These are phyloP conservation scores for Chaenocephalus aceratus DNA, from an alignment of 2,113 vertebrate species.

Conservation along the genomic window DNA sequence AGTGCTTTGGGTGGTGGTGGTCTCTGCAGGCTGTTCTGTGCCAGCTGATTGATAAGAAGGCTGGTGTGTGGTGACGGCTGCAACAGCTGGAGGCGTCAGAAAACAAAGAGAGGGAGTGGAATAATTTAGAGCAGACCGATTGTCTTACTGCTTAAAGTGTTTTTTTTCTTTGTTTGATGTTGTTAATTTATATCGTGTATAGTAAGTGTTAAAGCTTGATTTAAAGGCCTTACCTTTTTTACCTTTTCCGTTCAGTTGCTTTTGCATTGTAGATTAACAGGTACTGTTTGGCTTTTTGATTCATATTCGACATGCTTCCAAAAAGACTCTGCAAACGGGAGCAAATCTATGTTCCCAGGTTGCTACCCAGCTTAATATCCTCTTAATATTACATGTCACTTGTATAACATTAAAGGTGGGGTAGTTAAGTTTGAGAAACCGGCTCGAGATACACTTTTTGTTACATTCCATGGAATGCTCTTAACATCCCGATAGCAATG, in stretches of 20 bases:
- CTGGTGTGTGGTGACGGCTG: slow-evolving; percentile 33
- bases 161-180: not conserved
- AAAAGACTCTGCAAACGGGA: no score
- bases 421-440: no score
- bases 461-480: no score
- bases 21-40: slow-evolving; percentile 14
- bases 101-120: not conserved
- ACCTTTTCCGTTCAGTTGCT: not conserved
- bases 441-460: no score
- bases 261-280: no score
- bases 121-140: not conserved
- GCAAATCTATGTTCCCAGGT: no score
- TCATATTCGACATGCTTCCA: not conserved
- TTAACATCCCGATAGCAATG: no score
- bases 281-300: no score
- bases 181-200: not conserved
- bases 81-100: slow-evolving; percentile 23
- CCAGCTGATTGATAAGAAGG: slow-evolving; percentile 42
- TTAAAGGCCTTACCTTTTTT: not conserved
- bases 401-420: no score
- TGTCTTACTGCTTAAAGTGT: not conserved
- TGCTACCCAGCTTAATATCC: no score
- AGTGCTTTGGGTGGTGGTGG: slow-evolving; percentile 24
- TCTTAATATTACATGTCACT: no score
- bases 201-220: not conserved